These are phyloP conservation scores for Strongylocentrotus purpuratus DNA, from an alignment of 35 echinoderm and acorn worm genomes.

Conservation along the genomic window DNA sequence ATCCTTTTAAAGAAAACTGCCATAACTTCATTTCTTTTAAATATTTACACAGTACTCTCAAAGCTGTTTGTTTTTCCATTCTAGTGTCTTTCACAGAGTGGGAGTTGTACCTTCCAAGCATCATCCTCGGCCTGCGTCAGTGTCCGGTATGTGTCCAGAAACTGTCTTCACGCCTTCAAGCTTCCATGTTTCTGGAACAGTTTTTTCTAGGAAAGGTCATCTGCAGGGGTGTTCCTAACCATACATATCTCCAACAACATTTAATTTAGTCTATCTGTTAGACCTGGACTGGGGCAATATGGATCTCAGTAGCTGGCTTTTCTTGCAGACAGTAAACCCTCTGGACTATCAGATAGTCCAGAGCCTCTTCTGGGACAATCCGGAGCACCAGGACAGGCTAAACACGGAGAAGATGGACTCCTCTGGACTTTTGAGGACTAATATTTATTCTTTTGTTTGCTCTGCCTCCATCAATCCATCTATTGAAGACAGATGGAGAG, in stretches of 20 bases:
- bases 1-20: background rate
- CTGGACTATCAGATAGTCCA: background rate
- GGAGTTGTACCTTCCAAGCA: background rate
- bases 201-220: background rate
- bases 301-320: background rate
- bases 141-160: background rate
- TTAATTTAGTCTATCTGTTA: background rate
- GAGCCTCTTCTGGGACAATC: background rate
- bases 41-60: slow-evolving; percentile 5
- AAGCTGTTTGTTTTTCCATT: background rate
- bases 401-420: background rate
- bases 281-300: background rate
- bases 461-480: background rate
- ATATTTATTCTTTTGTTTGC: background rate
- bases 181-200: background rate
- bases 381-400: background rate
- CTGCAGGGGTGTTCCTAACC: background rate
- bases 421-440: background rate
- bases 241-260: background rate
- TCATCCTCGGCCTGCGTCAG: background rate
- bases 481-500: background rate
- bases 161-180: background rate
- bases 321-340: background rate
- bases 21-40: background rate
- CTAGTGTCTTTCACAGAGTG: background rate